phyloP scores from a whole-genome alignment of 2,888 invertebrate genomes.

The Chrysodeixis includens region DNA sequence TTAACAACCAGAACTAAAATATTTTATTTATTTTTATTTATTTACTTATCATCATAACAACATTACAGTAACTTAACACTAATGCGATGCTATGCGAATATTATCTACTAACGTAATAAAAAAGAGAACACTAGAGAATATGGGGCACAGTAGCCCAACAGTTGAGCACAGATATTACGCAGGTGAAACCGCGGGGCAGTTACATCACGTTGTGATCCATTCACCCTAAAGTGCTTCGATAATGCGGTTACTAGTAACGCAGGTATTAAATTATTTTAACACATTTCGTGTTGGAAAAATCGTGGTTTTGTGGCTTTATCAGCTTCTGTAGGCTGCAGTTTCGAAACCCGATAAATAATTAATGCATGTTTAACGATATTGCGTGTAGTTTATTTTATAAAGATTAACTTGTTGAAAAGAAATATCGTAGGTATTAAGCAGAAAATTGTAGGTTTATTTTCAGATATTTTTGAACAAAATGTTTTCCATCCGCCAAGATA shows the following conservation, averaged over 20 bases:
- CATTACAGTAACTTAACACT: no score
- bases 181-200: not conserved
- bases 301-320: not conserved
- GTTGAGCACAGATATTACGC: not conserved
- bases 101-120: no score
- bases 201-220: not conserved
- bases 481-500: no score
- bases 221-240: not conserved
- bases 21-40: no score
- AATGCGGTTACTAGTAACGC: slow-evolving; percentile 1
- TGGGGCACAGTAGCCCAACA: no score
- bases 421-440: no score
- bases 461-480: no score
- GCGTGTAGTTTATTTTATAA: not conserved
- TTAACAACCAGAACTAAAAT: no score
- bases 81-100: no score
- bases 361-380: not conserved
- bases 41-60: no score
- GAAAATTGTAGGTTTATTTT: no score
- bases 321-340: not conserved
- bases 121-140: no score
- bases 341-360: not conserved
- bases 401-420: not conserved
- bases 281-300: not conserved
- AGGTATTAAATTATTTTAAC: slow-evolving; percentile 6